Conservation (phyloP, 2,113 vertebrate species). For the Neolamprologus sp. region DNA sequence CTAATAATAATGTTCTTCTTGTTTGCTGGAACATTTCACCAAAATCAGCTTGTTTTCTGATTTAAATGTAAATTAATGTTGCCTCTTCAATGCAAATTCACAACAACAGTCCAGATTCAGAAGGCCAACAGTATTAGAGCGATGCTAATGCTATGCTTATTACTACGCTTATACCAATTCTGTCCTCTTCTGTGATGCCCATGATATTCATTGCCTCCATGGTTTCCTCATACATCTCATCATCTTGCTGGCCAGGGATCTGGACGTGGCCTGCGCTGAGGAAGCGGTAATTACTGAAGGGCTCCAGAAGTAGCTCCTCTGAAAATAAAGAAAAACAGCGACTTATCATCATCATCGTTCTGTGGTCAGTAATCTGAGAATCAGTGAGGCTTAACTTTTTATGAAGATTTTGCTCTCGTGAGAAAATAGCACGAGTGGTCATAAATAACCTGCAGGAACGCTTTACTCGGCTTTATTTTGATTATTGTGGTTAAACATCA, state of each 20-base stretch:
- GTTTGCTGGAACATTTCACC: not conserved
- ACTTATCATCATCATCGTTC: not conserved
- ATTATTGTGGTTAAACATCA: not conserved
- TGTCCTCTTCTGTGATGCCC: conserved; percentile 87
- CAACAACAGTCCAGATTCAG: not conserved
- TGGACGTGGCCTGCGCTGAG: conserved; percentile 83
- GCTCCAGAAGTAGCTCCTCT: conserved; percentile 89
- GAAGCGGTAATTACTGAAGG: conserved; percentile 86
- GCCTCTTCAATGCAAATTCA: not conserved
- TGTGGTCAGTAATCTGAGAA: not conserved
- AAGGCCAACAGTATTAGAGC: fast-evolving
- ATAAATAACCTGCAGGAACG: not conserved
- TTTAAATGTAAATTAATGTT: not conserved
- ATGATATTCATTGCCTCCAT: conserved; percentile 94
- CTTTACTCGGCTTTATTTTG: not conserved
- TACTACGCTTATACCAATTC: conserved; percentile 65
- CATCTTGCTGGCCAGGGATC: conserved; percentile 84
- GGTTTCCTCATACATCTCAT: conserved; percentile 90
- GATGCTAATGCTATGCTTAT: not conserved
- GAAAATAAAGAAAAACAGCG: not conserved
- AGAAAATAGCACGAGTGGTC: not conserved
- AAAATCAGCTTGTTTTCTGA: not conserved
- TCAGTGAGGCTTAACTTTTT: not conserved
- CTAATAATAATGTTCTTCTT: not conserved
- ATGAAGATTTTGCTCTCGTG: not conserved